Base-by-base conservation (phyloP, 2,113 vertebrate species). In the Aptenodytes patagonicus region DNA sequence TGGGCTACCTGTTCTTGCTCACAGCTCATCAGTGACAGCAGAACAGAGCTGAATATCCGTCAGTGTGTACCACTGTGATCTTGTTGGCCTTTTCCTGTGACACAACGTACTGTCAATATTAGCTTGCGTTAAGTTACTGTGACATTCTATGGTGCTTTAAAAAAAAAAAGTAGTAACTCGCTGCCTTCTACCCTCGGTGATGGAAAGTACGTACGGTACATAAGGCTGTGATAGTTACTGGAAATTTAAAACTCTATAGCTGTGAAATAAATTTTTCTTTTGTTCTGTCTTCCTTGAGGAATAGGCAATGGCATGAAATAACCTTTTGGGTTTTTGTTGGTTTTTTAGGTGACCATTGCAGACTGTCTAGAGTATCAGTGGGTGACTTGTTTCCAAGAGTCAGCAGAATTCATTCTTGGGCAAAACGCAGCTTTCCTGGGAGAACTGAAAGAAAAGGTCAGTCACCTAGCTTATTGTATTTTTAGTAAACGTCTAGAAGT, bases 351-450 rank as follows among this genome's bases (percentile, higher is more conserved):
- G 85, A 99, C 99, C 97, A 98, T 99, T 94, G 99, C 99, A 22
- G 99, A 99, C 96, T 98, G 98, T 73, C 97, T 98, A 4, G 99
- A 99, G 83, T 99, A 99, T 95, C 99, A 99, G 97, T 99, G 99
- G 99, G 98, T 99, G 95, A 99, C 99, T 17, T 99, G 99, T 96
- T 99, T 99, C 98, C 99, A 99, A 96, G 99, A 99, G 49, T 97
- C 98, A 52, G 99, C 99, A 10, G 99, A 99, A 97, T 97, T 98
- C 81, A 99, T 99, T 94, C 98, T 99, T 66, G 99, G 99, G 83
- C 99, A 99, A 83, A 99, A 98, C 2, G 92, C 99, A 19, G 98
- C 98, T 90, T 99, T 99, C 92, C 97, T 99, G 31, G 99, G 99
- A 65, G 99, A 99, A 69, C 97, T 99, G 83, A 99, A 99, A 96